These are phyloP conservation scores for Corythornis madagascariensis DNA, from an alignment of 2,113 vertebrate species.

Conservation along the genomic window DNA sequence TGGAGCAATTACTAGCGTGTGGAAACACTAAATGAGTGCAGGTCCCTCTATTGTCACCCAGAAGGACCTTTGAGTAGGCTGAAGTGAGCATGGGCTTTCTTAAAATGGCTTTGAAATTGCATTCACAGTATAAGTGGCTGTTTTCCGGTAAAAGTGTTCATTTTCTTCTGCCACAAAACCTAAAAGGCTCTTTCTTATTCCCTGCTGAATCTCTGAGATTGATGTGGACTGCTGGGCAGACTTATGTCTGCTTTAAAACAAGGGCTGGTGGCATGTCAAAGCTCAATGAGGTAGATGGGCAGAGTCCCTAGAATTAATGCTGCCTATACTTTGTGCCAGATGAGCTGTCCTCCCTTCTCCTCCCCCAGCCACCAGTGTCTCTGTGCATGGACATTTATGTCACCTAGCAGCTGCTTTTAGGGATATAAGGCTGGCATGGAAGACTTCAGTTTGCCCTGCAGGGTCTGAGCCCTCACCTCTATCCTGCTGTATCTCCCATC, in stretches of 20 bases:
- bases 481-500: background rate
- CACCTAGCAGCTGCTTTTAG: background rate
- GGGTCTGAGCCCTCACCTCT: background rate
- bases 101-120: constrained; percentile 9
- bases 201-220: constrained; percentile 10
- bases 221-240: constrained; percentile 2
- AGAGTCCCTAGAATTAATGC: background rate
- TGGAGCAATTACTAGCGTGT: background rate
- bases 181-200: constrained; percentile 4
- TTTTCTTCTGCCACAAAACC: constrained; percentile 16
- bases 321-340: background rate
- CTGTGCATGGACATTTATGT: background rate
- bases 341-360: background rate
- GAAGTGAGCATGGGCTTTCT: background rate
- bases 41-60: background rate
- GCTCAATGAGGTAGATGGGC: background rate
- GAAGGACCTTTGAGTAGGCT: background rate
- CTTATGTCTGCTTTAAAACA: constrained; percentile 11
- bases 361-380: background rate
- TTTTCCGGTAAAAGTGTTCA: constrained; percentile 1
- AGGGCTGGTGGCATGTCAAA: background rate
- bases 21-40: background rate
- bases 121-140: background rate
- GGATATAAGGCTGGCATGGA: background rate
- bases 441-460: background rate